Evolutionary conservation across 1,140 invertebrate species (phyloP).

Genomic region (Stegodyphus dumicola): DNA sequence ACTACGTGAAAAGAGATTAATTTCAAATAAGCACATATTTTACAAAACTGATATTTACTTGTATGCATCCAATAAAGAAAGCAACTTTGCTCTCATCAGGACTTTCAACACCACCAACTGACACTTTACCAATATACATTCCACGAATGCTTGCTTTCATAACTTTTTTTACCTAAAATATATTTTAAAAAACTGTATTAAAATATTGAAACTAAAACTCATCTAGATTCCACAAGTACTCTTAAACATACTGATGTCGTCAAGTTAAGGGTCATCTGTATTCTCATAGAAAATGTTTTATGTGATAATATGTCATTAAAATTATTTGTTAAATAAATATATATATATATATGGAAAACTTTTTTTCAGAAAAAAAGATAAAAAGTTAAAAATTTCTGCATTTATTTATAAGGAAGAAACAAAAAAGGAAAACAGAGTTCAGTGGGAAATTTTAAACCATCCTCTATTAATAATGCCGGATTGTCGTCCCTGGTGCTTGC

Average conservation of each 20-base stretch:
- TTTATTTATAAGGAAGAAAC: no score
- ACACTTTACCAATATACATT: slow-evolving; percentile 86
- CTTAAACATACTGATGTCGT: not conserved
- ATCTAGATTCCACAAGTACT: not conserved
- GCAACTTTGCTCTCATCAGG: slow-evolving; percentile 77
- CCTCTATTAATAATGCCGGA: no score
- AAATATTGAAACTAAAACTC: not conserved
- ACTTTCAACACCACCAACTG: slow-evolving; percentile 81
- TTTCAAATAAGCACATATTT: not conserved
- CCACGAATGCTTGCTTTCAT: slow-evolving; percentile 83
- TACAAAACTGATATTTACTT: slow-evolving; percentile 16
- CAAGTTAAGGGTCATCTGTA: no score
- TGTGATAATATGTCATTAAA: no score
- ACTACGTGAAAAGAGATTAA: not conserved
- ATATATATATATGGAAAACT: no score
- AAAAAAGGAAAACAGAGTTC: no score
- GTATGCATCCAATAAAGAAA: slow-evolving; percentile 67
- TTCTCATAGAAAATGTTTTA: no score
- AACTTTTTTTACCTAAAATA: slow-evolving; percentile 64
- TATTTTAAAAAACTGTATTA: not conserved
- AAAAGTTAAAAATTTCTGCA: no score
- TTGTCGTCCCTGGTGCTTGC: no score
- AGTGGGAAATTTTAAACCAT: no score
- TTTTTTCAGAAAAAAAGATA: no score
- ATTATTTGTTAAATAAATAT: no score